Evolutionary conservation across 2,888 invertebrate species (phyloP).

Genomic region (Torymus texanus): DNA sequence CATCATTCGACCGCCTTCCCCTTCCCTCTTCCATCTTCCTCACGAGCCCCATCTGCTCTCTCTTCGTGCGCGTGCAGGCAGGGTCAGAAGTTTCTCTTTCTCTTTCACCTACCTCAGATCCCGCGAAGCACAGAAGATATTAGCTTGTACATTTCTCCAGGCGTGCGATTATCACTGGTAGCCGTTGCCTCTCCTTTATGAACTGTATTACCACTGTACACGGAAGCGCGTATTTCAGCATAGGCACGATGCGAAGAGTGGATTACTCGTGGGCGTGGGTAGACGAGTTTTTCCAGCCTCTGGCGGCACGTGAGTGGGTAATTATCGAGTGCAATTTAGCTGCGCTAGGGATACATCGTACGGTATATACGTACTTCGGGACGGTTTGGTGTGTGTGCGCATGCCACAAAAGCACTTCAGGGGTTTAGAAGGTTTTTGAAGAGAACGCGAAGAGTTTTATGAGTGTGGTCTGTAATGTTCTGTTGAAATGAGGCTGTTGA

Average conservation of each 20-base stretch:
- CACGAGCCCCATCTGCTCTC: neutral
- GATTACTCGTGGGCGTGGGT: constrained; percentile 13
- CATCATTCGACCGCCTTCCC: neutral
- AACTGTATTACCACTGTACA: constrained; percentile 17
- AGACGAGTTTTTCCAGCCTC: constrained; percentile 15
- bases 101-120: neutral
- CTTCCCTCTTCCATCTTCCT: neutral
- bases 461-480: neutral
- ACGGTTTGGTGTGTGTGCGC: neutral
- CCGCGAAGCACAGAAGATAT: constrained; percentile 21
- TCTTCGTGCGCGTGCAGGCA: neutral
- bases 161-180: constrained; percentile 15
- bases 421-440: neutral
- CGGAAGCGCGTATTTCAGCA: constrained; percentile 34
- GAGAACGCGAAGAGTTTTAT: neutral
- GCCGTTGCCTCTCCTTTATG: constrained; percentile 11
- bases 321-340: constrained; percentile 36
- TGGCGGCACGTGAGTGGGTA: neutral
- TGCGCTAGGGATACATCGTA: constrained; percentile 24
- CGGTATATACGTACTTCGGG: constrained; percentile 1
- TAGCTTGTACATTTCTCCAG: constrained; percentile 2
- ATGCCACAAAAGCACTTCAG: no score
- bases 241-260: neutral
- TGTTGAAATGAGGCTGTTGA: no score
- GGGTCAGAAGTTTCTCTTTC: constrained; percentile 25